phyloP scores from a whole-genome alignment of 2,113 vertebrate genomes.

The Ornithorhynchus anatinus region DNA sequence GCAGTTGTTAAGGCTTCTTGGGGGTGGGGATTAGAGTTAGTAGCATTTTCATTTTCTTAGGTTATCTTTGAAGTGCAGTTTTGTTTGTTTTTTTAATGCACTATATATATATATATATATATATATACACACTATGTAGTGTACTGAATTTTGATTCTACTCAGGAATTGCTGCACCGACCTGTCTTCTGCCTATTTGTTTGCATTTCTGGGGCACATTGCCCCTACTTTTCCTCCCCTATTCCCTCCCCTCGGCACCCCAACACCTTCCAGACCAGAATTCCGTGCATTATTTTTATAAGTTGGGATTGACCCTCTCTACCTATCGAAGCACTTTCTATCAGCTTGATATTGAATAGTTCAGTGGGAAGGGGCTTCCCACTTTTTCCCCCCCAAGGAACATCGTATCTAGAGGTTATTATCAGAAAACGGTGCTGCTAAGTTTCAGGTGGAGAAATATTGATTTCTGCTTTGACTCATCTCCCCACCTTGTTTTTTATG shows the following conservation, averaged over 20 bases:
- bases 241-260: background rate
- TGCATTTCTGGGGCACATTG: no score
- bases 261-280: background rate
- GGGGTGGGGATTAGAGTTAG: constrained; percentile 44
- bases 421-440: constrained; percentile 6
- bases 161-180: no score
- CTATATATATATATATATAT: no score
- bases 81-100: constrained; percentile 27
- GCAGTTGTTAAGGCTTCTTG: constrained; percentile 3
- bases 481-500: background rate
- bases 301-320: background rate
- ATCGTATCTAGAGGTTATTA: background rate
- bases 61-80: background rate
- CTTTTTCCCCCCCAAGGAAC: background rate
- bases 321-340: background rate
- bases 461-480: background rate
- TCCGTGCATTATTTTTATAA: background rate
- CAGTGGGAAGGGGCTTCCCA: background rate
- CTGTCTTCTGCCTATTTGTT: no score
- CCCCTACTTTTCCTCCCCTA: no score
- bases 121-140: no score
- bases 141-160: no score
- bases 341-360: background rate
- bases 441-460: constrained; percentile 1
- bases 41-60: background rate